phyloP scores from a whole-genome alignment of 2,888 invertebrate genomes.

The Tortrix viridana region DNA sequence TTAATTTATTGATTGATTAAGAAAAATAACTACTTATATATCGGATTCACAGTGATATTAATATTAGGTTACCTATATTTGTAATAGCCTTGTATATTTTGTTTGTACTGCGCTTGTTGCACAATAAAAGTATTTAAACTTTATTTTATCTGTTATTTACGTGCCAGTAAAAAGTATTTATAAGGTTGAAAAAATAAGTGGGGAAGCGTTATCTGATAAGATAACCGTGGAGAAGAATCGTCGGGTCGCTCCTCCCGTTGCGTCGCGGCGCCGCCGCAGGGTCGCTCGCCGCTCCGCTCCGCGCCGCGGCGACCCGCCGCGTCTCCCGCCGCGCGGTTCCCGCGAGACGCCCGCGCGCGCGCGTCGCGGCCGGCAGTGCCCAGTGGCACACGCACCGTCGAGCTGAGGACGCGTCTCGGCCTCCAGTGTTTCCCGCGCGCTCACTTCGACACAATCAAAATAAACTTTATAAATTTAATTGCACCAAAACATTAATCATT shows the following conservation, averaged over 20 bases:
- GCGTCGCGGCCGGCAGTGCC: constrained; percentile 23
- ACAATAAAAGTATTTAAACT: constrained; percentile 57
- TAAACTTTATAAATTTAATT: constrained; percentile 9
- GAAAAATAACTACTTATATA: constrained; percentile 60
- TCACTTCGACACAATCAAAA: constrained; percentile 50
- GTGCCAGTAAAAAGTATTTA: not conserved
- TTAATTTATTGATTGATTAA: constrained; percentile 51
- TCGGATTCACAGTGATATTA: constrained; percentile 79
- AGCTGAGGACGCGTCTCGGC: constrained; percentile 55
- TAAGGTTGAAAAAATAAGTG: not conserved
- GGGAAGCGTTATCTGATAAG: constrained; percentile 21
- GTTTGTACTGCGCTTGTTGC: constrained; percentile 64
- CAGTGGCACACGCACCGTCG: constrained; percentile 65
- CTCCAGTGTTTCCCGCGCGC: constrained; percentile 53
- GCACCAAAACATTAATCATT: not conserved
- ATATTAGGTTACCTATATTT: constrained; percentile 49
- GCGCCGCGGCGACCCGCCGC: too few relatives aligned
- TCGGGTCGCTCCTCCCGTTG: constrained; percentile 5
- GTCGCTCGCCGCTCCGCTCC: constrained; percentile 30
- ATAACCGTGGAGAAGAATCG: constrained; percentile 16
- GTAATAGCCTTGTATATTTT: constrained; percentile 52
- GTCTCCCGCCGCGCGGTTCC: constrained; percentile 30
- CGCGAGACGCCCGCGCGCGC: constrained; percentile 40
- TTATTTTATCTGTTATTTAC: constrained; percentile 14
- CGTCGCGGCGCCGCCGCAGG: not conserved